Percentiles rank a stretch among this genome's conserved stretches.
These are phyloP conservation scores for Notocelia uddmanniana DNA, from an alignment of 2,888 invertebrate species.

Conservation along the genomic window DNA sequence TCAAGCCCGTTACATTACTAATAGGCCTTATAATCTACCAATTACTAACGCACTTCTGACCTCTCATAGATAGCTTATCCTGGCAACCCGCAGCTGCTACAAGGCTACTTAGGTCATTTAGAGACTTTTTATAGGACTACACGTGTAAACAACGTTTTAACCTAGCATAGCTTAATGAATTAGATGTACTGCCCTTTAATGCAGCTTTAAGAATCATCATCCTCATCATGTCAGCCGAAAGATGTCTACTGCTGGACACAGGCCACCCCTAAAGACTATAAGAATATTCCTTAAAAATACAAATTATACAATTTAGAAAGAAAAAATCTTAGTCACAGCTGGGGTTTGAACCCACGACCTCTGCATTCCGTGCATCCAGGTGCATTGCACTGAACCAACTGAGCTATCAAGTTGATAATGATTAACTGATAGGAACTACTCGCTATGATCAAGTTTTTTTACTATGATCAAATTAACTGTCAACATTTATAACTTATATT, in stretches of 20 bases:
- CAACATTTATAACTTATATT: not conserved
- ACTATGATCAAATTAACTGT: not conserved
- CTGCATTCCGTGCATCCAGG: too few relatives aligned
- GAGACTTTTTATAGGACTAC: slow-evolving; percentile 12
- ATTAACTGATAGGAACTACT: too few relatives aligned
- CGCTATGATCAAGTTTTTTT: too few relatives aligned
- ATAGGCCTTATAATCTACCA: not conserved
- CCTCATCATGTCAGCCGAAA: too few relatives aligned
- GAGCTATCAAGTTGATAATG: too few relatives aligned
- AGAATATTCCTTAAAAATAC: not conserved
- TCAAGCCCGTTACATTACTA: not conserved
- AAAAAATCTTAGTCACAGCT: too few relatives aligned
- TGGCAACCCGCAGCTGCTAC: slow-evolving; percentile 23
- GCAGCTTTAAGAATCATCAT: too few relatives aligned
- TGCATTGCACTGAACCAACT: too few relatives aligned
- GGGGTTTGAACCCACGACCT: too few relatives aligned
- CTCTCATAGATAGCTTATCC: not conserved
- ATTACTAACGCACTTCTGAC: not conserved
- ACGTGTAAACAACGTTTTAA: slow-evolving; percentile 15
- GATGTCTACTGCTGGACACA: too few relatives aligned
- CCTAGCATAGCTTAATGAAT: slow-evolving; percentile 7
- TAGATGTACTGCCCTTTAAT: not conserved
- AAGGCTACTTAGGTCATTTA: slow-evolving; percentile 33
- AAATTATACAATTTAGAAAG: too few relatives aligned
- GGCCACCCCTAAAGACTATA: too few relatives aligned